phyloP scores from a whole-genome alignment of 1,140 invertebrate species.

The Platyscapa corneri region DNA sequence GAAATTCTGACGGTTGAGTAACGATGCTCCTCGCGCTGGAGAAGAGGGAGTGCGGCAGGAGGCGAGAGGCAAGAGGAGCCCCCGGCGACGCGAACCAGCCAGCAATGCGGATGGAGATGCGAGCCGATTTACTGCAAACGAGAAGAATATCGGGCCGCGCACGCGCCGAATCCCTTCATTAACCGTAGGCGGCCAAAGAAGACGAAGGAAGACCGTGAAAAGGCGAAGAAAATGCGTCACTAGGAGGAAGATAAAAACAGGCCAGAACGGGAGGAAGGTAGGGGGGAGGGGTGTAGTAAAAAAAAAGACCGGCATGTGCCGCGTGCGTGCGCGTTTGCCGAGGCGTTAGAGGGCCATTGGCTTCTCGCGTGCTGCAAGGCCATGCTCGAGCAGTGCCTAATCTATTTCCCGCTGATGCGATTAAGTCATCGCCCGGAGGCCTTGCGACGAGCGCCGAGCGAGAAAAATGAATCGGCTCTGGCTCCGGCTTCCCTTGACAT shows the following conservation, averaged over 20 bases:
- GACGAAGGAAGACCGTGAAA: background rate
- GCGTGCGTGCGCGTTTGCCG: background rate
- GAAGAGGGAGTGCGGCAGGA: too few relatives aligned
- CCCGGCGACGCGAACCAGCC: too few relatives aligned
- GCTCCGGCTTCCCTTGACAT: conserved; percentile 44
- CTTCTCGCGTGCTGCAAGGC: conserved; percentile 38
- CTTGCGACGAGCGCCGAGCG: background rate
- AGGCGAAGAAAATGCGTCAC: conserved; percentile 11
- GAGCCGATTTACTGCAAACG: background rate
- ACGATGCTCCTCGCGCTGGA: too few relatives aligned
- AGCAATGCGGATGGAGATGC: too few relatives aligned
- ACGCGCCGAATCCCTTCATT: background rate
- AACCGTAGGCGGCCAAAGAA: background rate
- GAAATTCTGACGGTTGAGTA: too few relatives aligned
- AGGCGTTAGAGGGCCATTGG: conserved; percentile 37
- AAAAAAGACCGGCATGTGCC: background rate
- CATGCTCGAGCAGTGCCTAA: conserved; percentile 5
- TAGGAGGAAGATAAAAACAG: background rate
- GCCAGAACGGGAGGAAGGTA: background rate
- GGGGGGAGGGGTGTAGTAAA: background rate
- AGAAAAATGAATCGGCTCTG: conserved; percentile 37
- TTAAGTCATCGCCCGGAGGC: conserved; percentile 51
- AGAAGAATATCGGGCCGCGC: background rate
- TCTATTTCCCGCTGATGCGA: conserved; percentile 49
- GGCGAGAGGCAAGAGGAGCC: too few relatives aligned